Base-by-base conservation (phyloP, 2,113 vertebrate genomes). In the Ceyx melanurus region DNA sequence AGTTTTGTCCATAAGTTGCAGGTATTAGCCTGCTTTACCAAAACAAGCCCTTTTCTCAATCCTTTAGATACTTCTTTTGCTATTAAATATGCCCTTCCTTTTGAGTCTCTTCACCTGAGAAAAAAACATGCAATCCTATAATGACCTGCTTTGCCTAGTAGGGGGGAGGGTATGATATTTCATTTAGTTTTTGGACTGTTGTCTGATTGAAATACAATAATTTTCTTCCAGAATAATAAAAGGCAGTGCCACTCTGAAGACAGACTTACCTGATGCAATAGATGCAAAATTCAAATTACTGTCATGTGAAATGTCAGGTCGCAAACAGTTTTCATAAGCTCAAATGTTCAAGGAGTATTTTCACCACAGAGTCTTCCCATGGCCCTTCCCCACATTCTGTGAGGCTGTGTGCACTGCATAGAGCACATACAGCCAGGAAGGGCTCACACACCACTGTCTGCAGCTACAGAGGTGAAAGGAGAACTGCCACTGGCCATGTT, bases 251-350 rank as follows among this genome's bases (percentile, higher is more conserved):
- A 43, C 54, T 82, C 54, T 70, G 42, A 61, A 78, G 7, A 37
- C 19, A 37, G 64, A 89, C 86, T 95, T 76, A 96, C 92, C 83
- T 70, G 54, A 62, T 66, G 31, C 35, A 94, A 54, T 8, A 87
- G 23, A 67, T 85, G 64, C 28, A 75, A 85, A 79, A 93, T 65
- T 89, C 42, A 75, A 45, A 68, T 57, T 33, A 71, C 5, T 79
- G 45, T 42, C 33, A 92, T 5, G 31, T 45, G 40, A 84, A 62
- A 33, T 29, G 54, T 78, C 78, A 64, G 62, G 40, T 18, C 33
- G 31, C 33, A 13, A 84, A 86, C 14, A 68, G 66, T 42, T 88
- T 77, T 37, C 56, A 33, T 29, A 53, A 78, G 20, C 33, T 71
- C 77, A 40, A 79, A 53, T 9, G 53, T 60, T 51, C 13, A 40